Conservation (phyloP, 2,113 vertebrate species). For the Notechis scutatus region DNA sequence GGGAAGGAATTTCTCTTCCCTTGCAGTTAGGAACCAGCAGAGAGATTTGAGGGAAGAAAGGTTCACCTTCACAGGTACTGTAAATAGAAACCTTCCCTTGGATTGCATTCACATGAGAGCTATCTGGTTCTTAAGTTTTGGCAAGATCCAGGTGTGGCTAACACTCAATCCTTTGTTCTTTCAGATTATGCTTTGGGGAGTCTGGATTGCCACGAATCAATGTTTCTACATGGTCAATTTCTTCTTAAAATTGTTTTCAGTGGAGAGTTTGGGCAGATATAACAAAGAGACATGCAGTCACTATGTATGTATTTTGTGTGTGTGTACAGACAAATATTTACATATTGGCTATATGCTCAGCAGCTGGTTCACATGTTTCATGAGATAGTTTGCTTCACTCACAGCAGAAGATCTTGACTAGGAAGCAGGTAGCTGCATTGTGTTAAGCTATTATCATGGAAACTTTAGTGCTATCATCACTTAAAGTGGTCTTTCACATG, state of each 20-base stretch:
- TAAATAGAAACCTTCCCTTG: neutral
- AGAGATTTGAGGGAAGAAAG: neutral
- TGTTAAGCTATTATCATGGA: neutral
- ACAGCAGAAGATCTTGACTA: neutral
- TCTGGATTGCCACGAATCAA: neutral
- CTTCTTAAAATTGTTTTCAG: neutral
- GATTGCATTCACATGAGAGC: neutral
- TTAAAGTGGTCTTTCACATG: neutral
- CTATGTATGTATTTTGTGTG: neutral
- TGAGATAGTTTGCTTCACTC: neutral
- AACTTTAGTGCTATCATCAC: neutral
- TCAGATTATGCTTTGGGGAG: neutral
- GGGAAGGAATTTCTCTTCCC: neutral
- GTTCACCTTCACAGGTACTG: neutral
- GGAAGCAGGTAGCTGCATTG: neutral
- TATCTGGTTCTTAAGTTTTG: neutral
- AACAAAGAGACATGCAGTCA: neutral
- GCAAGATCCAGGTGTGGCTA: neutral
- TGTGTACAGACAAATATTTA: neutral
- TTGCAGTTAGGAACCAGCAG: neutral
- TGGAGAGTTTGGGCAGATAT: neutral
- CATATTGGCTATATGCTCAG: neutral
- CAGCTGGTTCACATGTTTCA: neutral
- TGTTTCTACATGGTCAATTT: neutral
- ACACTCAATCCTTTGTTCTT: neutral